Base-by-base conservation (phyloP, 2,797 vertebrate genomes). In the Brotogeris chrysoptera region DNA sequence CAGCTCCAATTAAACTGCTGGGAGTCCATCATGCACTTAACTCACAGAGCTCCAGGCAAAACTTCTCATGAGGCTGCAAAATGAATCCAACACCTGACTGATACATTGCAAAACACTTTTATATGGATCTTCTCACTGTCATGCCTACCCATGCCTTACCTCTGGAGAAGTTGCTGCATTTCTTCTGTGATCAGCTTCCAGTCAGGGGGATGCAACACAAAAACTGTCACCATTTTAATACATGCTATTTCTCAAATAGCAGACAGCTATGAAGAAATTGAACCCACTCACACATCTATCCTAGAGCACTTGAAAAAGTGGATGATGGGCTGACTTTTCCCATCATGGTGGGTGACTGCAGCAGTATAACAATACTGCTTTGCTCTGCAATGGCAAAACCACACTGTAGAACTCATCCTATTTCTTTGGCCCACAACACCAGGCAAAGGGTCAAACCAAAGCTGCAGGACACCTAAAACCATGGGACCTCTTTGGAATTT, bases 1-100 rank as follows among this genome's bases (percentile, higher is more conserved):
- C 71, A 80, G 30, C 34, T 88, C 44, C 60, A 92, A 19, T 88
- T 80, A 88, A 95, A 92, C 89, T n/a, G 19, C 28, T 65, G n/a
- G 24, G 41, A 91, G 30, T 72, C 90, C 53, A 91, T 66, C 77
- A 88, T 8, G 13, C 82, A 68, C 68, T 80, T 53, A 96, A 90
- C 47, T 79, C 72, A 32, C 52, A 43, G 41, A 61, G 70, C 65
- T 92, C 52, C 79, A 59, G 44, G 70, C 30, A 83, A 90, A 95
- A 93, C 19, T 25, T 93, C 63, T 84, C 72, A 70, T 1, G 0
- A 77, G 43, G 39, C 49, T 80, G 30, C 38, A 81, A 93, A 80
- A 90, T 46, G 80, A 66, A 76, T 66, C 69, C 13, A 85, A 34
- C 9, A 43, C 5, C 9, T 63, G 30, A 83, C 38, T 18, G 13